phyloP scores from a whole-genome alignment of 2,888 invertebrate genomes.

The Megastigmus dorsalis region DNA sequence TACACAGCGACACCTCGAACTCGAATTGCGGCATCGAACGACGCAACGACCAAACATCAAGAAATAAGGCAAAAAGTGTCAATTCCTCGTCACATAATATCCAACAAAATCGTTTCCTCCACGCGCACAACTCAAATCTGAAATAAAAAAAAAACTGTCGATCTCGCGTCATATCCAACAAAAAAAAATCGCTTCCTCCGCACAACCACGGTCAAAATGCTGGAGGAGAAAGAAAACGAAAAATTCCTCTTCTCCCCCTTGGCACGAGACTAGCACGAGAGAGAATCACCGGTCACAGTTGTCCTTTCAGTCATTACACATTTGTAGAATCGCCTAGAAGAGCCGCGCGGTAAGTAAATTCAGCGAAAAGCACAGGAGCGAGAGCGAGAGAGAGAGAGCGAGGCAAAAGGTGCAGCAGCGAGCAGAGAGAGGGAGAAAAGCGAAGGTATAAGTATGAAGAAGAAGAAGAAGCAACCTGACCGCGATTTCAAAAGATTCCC shows the following conservation, averaged over 20 bases:
- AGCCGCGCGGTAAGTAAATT: not conserved
- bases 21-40: not conserved
- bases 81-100: too few species aligned
- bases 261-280: too few species aligned
- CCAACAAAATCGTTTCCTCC: too few species aligned
- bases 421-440: not conserved
- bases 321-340: too few species aligned
- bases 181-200: not conserved
- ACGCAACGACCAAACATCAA: not conserved
- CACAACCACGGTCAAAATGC: not conserved
- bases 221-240: not conserved
- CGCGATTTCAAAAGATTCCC: slow-evolving; percentile 62
- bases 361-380: slow-evolving; percentile 9
- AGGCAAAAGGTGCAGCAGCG: not conserved
- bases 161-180: not conserved
- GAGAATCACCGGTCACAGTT: not conserved
- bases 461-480: slow-evolving; percentile 37
- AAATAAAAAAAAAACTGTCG: too few species aligned
- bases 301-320: not conserved
- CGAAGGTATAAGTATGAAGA: too few species aligned
- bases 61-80: not conserved
- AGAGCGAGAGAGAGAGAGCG: not conserved
- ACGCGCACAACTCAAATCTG: too few species aligned
- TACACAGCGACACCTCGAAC: too few species aligned
- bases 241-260: slow-evolving; percentile 2